Percentiles rank a stretch among this genome's conserved stretches.
Evolutionary conservation across 2,797 vertebrate genomes (phyloP).

Genomic region (Otolemur crassicaudatus): DNA sequence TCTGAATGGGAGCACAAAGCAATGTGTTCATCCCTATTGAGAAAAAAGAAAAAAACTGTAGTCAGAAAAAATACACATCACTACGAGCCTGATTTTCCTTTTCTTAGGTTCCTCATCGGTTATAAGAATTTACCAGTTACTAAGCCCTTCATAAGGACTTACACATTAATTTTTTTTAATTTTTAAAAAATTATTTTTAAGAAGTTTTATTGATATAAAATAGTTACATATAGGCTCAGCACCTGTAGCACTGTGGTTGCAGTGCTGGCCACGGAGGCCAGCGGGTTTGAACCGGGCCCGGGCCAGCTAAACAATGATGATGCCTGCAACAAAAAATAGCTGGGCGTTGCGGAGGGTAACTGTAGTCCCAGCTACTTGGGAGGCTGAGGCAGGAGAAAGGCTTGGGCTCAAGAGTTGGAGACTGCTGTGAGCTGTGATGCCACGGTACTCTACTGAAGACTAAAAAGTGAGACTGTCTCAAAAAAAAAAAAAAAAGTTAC

Average conservation of each 20-base stretch:
- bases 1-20: constrained; percentile 89
- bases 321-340: too few relatives aligned
- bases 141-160: constrained; percentile 30
- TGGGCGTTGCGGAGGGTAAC: too few relatives aligned
- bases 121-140: constrained; percentile 32
- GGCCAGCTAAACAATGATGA: too few relatives aligned
- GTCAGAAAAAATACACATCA: constrained; percentile 20
- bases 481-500: not conserved
- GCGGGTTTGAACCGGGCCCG: too few relatives aligned
- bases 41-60: constrained; percentile 53
- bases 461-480: too few relatives aligned
- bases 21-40: constrained; percentile 88
- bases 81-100: constrained; percentile 25
- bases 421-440: too few relatives aligned
- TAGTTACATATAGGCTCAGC: not conserved
- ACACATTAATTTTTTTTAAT: not conserved
- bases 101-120: constrained; percentile 24
- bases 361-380: too few relatives aligned
- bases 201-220: not conserved
- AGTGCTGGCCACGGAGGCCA: too few relatives aligned
- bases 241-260: too few relatives aligned
- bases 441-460: too few relatives aligned
- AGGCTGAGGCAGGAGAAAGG: too few relatives aligned
- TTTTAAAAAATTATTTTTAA: not conserved
- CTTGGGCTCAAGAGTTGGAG: too few relatives aligned